Evolutionary conservation across 92 coral and sea anemone species (phyloP).

Genomic region (Parazoanthus swiftii): DNA sequence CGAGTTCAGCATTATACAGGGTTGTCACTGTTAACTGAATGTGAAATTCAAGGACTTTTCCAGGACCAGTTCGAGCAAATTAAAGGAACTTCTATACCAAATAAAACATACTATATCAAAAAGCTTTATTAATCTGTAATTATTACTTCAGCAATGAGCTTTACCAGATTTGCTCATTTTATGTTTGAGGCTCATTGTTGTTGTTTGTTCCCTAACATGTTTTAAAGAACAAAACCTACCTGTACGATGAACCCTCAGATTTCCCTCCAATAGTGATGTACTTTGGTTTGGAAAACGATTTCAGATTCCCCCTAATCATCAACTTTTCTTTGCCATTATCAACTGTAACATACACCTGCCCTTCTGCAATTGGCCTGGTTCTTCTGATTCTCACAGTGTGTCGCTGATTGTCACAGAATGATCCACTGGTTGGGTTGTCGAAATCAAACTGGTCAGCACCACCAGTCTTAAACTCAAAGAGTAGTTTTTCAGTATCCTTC

Average conservation of each 20-base stretch:
- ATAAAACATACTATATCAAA: too few species aligned
- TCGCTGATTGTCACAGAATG: slow-evolving; percentile 58
- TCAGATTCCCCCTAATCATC: slow-evolving; percentile 14
- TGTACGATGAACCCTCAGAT: slow-evolving; percentile 34
- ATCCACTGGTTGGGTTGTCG: slow-evolving; percentile 34
- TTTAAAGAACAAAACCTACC: slow-evolving; percentile 15
- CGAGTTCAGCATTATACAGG: not conserved
- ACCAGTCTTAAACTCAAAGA: slow-evolving; percentile 42
- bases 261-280: slow-evolving; percentile 58
- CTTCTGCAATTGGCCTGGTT: slow-evolving; percentile 32
- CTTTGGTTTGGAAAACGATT: slow-evolving; percentile 53
- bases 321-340: slow-evolving; percentile 49
- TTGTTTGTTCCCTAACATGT: not conserved
- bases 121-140: too few species aligned
- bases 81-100: too few species aligned
- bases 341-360: slow-evolving; percentile 48
- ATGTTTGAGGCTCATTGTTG: too few species aligned
- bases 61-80: too few species aligned
- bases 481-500: slow-evolving; percentile 29
- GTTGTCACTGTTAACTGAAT: too few species aligned
- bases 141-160: too few species aligned
- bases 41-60: too few species aligned
- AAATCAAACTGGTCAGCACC: slow-evolving; percentile 27
- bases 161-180: too few species aligned
- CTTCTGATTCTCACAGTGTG: slow-evolving; percentile 67